phyloP scores from a whole-genome alignment of 2,888 invertebrate species.

The Apodemia hepburni region DNA sequence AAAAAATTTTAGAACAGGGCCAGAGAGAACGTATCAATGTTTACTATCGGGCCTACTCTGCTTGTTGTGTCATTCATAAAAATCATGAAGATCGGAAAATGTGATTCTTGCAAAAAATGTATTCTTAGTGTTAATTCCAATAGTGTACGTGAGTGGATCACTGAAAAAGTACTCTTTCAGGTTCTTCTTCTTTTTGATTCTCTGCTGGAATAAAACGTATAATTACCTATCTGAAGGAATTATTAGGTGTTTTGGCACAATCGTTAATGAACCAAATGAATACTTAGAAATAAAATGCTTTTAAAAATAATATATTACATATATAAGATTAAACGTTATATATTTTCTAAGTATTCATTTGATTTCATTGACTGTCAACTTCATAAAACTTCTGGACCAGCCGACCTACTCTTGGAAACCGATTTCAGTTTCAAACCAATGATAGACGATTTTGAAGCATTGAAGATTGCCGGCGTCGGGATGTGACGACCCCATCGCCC shows the following conservation, averaged over 20 bases:
- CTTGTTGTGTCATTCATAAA: constrained; percentile 32
- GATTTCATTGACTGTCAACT: constrained; percentile 25
- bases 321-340: constrained; percentile 24
- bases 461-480: no score
- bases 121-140: neutral
- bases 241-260: no score
- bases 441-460: no score
- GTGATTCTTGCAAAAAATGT: constrained; percentile 18
- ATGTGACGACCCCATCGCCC: no score
- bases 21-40: constrained; percentile 23
- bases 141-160: neutral
- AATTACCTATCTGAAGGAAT: no score
- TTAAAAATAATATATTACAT: constrained; percentile 16
- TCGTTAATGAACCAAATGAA: constrained; percentile 26
- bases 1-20: neutral
- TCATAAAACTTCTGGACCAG: constrained; percentile 18
- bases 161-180: neutral
- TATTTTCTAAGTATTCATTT: constrained; percentile 30
- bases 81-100: constrained; percentile 27
- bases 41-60: constrained; percentile 33
- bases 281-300: constrained; percentile 27
- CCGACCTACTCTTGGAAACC: no score
- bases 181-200: no score
- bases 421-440: no score
- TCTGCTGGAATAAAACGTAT: neutral